These are phyloP conservation scores for Brachionus plicatilis DNA, from an alignment of 1,140 invertebrate species.

Conservation along the genomic window DNA sequence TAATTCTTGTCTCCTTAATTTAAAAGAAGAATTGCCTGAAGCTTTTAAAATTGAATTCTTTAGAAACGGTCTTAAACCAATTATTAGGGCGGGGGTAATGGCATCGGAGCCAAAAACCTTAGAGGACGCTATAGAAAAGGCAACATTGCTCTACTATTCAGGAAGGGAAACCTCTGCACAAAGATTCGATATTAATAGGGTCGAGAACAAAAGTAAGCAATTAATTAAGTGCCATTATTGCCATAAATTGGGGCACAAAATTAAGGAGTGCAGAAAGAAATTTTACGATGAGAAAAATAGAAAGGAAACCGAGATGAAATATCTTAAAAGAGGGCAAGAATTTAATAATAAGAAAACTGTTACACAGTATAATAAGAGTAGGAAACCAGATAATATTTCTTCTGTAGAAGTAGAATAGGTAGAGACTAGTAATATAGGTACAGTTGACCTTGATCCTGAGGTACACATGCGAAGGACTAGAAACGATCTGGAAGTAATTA, in stretches of 20 bases:
- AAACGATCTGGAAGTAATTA: not conserved
- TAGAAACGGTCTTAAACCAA: not conserved
- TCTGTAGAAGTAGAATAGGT: not conserved
- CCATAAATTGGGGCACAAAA: not conserved
- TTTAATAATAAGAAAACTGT: not conserved
- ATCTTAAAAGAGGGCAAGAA: not conserved
- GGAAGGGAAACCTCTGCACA: not conserved
- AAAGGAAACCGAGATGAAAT: not conserved
- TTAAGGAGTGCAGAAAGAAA: constrained; percentile 5
- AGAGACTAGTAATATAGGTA: not conserved
- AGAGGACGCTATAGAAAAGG: not conserved
- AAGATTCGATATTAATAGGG: not conserved
- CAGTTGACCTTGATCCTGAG: not conserved
- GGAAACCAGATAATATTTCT: not conserved
- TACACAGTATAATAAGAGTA: not conserved
- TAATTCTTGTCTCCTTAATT: constrained; percentile 15
- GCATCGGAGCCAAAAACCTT: not conserved
- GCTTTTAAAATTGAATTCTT: constrained; percentile 17
- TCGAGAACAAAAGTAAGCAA: not conserved
- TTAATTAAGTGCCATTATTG: not conserved
- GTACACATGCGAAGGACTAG: not conserved
- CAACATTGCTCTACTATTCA: not conserved
- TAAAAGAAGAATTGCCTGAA: constrained; percentile 20
- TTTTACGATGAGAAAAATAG: not conserved
- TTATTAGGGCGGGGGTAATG: not conserved